Percentiles rank a stretch among this genome's conserved stretches.
Conservation (phyloP, 2,888 invertebrate genomes). For the Mesorhabditis spiculigera region DNA sequence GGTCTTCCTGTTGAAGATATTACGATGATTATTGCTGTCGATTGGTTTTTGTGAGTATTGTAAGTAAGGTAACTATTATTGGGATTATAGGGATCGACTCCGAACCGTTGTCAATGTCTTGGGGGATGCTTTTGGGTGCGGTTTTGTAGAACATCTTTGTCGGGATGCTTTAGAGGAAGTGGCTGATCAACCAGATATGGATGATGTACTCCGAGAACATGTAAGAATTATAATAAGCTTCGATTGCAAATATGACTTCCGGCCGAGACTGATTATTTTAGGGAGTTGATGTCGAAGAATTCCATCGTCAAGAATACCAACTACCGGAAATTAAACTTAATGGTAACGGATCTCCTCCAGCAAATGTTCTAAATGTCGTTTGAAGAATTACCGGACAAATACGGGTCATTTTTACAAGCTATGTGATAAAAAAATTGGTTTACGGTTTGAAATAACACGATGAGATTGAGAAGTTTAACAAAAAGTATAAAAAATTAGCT, state of each 20-base stretch:
- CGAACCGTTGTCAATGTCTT: conserved; percentile 80
- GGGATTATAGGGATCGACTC: conserved; percentile 66
- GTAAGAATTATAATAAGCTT: not conserved
- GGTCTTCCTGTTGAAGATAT: conserved; percentile 62
- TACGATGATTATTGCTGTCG: conserved; percentile 62
- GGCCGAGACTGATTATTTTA: not conserved
- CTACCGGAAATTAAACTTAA: not conserved
- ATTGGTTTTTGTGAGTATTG: conserved; percentile 62
- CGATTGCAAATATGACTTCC: not conserved
- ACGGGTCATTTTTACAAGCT: too few relatives aligned
- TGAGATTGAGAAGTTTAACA: not conserved
- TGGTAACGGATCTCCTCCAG: not conserved
- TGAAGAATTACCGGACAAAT: too few relatives aligned
- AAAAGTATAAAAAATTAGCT: not conserved
- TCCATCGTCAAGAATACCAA: not conserved
- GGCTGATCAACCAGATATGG: not conserved
- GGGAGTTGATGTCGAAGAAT: not conserved
- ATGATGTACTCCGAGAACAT: not conserved
- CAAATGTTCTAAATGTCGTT: too few relatives aligned
- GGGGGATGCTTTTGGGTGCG: conserved; percentile 89
- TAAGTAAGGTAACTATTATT: not conserved
- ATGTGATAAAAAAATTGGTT: too few relatives aligned
- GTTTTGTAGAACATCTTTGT: conserved; percentile 69
- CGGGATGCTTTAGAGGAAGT: conserved; percentile 26
- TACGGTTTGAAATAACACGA: not conserved